phyloP scores from a whole-genome alignment of 1,140 invertebrate genomes.

The Phthorimaea operculella region DNA sequence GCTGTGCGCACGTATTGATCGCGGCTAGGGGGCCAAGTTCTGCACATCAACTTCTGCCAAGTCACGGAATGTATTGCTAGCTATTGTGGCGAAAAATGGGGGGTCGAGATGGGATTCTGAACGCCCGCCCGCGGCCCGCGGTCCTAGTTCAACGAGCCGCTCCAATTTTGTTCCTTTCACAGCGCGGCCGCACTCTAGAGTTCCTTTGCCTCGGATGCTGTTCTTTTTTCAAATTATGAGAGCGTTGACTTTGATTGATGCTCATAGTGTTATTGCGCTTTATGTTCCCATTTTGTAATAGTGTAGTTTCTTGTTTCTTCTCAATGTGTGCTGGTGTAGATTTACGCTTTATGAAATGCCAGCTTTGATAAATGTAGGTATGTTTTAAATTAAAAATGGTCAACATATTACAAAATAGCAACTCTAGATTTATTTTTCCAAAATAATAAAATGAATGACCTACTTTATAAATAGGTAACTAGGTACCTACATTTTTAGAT shows the following conservation, averaged over 20 bases:
- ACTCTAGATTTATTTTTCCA: too few relatives aligned
- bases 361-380: too few relatives aligned
- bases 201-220: background rate
- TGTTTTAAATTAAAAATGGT: too few relatives aligned
- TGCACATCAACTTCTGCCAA: slow-evolving; percentile 57
- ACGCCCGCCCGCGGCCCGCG: slow-evolving; percentile 15
- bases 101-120: slow-evolving; percentile 37
- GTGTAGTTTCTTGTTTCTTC: background rate
- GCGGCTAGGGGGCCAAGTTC: slow-evolving; percentile 42
- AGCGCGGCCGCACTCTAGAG: background rate
- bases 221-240: slow-evolving; percentile 1
- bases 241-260: slow-evolving; percentile 1
- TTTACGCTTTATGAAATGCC: too few relatives aligned
- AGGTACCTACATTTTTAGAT: too few relatives aligned
- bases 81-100: slow-evolving; percentile 61
- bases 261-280: background rate
- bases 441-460: too few relatives aligned
- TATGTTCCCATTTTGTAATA: background rate
- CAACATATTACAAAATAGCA: too few relatives aligned
- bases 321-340: too few relatives aligned
- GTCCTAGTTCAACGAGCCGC: background rate
- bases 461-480: too few relatives aligned
- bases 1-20: slow-evolving; percentile 64
- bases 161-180: background rate
- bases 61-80: slow-evolving; percentile 63